Conservation (phyloP, 2,113 vertebrate species). For the Murina feae region DNA sequence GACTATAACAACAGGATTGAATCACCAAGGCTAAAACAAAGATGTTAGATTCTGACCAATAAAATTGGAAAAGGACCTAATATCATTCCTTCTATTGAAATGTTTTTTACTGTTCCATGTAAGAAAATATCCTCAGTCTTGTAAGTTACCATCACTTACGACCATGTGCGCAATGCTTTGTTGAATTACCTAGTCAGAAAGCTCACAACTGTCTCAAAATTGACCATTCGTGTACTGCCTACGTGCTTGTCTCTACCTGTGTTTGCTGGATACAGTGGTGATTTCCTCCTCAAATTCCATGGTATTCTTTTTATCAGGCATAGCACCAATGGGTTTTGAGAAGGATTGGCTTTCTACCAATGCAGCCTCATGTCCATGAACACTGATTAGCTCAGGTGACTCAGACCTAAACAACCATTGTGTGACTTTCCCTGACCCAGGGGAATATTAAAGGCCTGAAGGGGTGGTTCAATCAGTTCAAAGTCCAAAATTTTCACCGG, state of each 20-base stretch:
- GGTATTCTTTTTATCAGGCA: neutral
- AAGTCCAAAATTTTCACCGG: neutral
- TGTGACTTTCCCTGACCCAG: neutral
- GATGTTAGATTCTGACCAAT: slow-evolving; percentile 9
- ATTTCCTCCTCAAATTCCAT: neutral
- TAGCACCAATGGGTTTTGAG: neutral
- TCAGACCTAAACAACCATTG: neutral
- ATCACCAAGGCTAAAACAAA: slow-evolving; percentile 37
- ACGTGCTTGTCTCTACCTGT: neutral
- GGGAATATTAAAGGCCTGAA: neutral
- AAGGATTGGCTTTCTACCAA: neutral
- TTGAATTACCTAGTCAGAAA: neutral
- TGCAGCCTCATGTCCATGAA: neutral
- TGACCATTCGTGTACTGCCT: neutral
- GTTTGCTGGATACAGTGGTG: neutral
- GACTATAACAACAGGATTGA: slow-evolving; percentile 52
- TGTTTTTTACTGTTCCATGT: neutral
- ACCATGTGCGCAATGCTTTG: neutral
- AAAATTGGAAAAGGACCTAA: slow-evolving; percentile 27
- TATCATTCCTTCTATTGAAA: neutral
- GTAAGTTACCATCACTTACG: neutral
- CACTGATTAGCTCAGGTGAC: neutral
- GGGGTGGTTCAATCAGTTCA: neutral
- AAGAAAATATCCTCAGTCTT: slow-evolving; percentile 9
- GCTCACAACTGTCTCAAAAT: neutral